These are phyloP conservation scores for Premnoplex brunnescens DNA, from an alignment of 2,797 vertebrate genomes.

Conservation along the genomic window DNA sequence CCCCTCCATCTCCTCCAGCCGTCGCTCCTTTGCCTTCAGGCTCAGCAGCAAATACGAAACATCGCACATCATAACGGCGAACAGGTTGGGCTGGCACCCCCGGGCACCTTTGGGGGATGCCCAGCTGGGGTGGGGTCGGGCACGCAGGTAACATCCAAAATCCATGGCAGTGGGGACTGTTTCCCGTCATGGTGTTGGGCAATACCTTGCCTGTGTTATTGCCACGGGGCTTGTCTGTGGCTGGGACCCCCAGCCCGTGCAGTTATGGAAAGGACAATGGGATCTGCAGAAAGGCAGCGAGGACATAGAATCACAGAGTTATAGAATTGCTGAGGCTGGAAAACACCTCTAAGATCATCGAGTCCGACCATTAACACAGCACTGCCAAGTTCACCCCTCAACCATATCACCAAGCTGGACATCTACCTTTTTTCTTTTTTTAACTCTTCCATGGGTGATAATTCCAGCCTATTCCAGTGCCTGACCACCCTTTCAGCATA, in stretches of 20 bases:
- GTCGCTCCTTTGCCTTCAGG: neutral
- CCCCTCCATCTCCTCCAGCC: too few relatives aligned
- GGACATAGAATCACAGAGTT: neutral
- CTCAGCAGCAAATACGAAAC: neutral
- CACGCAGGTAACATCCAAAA: accelerated
- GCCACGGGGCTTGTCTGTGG: accelerated
- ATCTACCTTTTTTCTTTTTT: too few relatives aligned
- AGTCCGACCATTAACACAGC: neutral
- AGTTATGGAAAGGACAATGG: neutral
- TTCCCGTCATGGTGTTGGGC: accelerated
- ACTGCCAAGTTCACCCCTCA: neutral
- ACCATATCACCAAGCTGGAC: accelerated
- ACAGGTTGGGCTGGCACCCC: neutral
- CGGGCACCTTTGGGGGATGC: neutral
- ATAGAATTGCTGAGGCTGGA: neutral
- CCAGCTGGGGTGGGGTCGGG: accelerated
- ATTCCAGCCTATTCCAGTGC: neutral
- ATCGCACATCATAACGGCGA: accelerated
- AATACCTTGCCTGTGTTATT: too few relatives aligned
- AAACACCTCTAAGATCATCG: neutral
- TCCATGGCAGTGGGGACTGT: accelerated
- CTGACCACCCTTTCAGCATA: neutral
- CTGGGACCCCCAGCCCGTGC: accelerated
- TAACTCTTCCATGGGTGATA: neutral
- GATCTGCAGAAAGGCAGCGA: neutral